Base-by-base conservation (phyloP, 2,797 vertebrate genomes). In the Phaenicophaeus curvirostris region DNA sequence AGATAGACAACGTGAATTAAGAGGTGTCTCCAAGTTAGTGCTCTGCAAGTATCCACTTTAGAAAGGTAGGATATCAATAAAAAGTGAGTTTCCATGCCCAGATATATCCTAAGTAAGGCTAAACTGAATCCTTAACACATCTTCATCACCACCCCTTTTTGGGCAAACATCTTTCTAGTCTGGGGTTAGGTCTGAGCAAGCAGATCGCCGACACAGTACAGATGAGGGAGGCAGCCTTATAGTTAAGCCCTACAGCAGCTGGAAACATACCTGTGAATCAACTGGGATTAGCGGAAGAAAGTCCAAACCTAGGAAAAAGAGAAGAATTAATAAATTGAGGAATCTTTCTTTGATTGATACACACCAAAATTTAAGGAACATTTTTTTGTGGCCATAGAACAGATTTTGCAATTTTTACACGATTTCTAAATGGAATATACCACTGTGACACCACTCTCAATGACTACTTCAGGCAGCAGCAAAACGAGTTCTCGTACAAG, bases 261-360 rank as follows among this genome's bases (percentile, higher is more conserved):
- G 87, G 91, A 96, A 93, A 97, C 98, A 85, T 98, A 99, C 99
- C 99, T 99, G 99, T 73, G 99, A 95, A 96, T 99, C 99, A 95
- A 98, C 98, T 98, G 99, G 99, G 97, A 99, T 99, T 96, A 99
- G 97, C 16, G 99, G 99, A 97, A 99, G 99, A 95, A 99, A 98
- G 98, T 99, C 99, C 98, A 99, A 97, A 98, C 99, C 99, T 99
- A 92, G 83, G 93, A 97, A 68, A 89, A 97, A 96, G 42, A 97
- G 46, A 95, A 80, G 80, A 46, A 83, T 58, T 39, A n/a, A 90
- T 84, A 86, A 96, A 85, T 63, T 42, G 85, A 90, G 67, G 75
- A 15, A 51, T 68, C 69, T 92, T 58, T 87, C 82, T 74, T 87
- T 54, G 80, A 90, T 57, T 86, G 17, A 80, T 30, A 78, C 62